Evolutionary conservation across 2,113 vertebrate species (phyloP).

Genomic region (Mastomys natalensis): DNA sequence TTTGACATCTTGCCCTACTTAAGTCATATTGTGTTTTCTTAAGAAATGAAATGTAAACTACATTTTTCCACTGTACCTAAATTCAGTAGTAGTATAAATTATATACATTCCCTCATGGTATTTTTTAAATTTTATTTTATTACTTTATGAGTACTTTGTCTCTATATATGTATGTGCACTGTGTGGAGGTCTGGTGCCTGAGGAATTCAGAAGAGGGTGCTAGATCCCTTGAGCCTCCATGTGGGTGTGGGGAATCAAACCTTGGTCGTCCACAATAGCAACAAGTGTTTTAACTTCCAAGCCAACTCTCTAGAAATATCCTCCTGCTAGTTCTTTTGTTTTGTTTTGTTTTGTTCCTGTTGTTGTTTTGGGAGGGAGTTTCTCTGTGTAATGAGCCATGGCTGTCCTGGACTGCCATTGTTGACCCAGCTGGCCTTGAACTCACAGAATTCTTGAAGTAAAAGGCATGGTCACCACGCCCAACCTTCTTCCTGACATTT

Average conservation of each 20-base stretch:
- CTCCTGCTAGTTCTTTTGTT: neutral
- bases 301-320: neutral
- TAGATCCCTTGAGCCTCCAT: neutral
- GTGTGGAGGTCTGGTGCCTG: neutral
- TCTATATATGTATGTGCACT: neutral
- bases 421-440: too few relatives aligned
- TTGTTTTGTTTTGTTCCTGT: too few relatives aligned
- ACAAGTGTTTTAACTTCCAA: neutral
- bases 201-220: neutral
- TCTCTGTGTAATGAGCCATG: too few relatives aligned
- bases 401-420: too few relatives aligned
- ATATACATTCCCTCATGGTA: neutral
- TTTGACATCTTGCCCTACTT: neutral
- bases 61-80: neutral
- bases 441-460: too few relatives aligned
- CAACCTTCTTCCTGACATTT: neutral
- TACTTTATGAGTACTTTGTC: neutral
- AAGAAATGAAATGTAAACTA: conserved; percentile 12
- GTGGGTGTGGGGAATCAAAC: neutral
- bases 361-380: too few relatives aligned
- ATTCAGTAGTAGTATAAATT: neutral
- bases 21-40: neutral
- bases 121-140: neutral
- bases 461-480: too few relatives aligned
- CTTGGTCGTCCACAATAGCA: neutral